phyloP scores from a whole-genome alignment of 2,888 invertebrate species.

The Pseudeuparius sepicola region DNA sequence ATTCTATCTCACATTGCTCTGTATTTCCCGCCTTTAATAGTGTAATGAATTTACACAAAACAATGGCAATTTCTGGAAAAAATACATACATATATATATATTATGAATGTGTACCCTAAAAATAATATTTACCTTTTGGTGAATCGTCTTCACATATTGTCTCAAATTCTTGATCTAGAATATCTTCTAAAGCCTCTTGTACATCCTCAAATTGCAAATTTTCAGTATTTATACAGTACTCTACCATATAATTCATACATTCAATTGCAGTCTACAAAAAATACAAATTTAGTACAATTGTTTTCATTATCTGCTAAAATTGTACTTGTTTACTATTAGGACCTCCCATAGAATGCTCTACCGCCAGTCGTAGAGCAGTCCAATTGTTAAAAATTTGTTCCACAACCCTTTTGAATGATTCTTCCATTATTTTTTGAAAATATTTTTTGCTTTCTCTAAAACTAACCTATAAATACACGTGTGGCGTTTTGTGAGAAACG shows the following conservation, averaged over 20 bases:
- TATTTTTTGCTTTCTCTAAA: too few species aligned
- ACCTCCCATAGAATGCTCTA: slow-evolving; percentile 66
- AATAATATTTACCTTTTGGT: slow-evolving; percentile 49
- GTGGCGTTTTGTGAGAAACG: too few species aligned
- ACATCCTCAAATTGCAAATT: slow-evolving; percentile 50
- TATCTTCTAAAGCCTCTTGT: slow-evolving; percentile 54
- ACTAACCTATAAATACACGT: too few species aligned
- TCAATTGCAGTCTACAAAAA: slow-evolving; percentile 49
- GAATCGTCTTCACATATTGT: slow-evolving; percentile 64
- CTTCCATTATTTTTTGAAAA: slow-evolving; percentile 31
- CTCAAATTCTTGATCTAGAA: slow-evolving; percentile 65
- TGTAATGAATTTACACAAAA: slow-evolving; percentile 47
- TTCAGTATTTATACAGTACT: slow-evolving; percentile 49
- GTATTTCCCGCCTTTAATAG: slow-evolving; percentile 47
- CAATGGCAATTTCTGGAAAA: slow-evolving; percentile 53
- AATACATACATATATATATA: slow-evolving; percentile 28
- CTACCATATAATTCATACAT: slow-evolving; percentile 53
- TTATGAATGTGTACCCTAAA: too few species aligned
- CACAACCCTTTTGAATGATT: slow-evolving; percentile 50
- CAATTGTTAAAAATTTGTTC: slow-evolving; percentile 61
- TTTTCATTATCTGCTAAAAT: slow-evolving; percentile 8
- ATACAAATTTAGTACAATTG: slow-evolving; percentile 10
- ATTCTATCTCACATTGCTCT: slow-evolving; percentile 46
- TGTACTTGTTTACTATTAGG: slow-evolving; percentile 59
- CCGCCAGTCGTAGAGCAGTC: slow-evolving; percentile 60